These are phyloP conservation scores for Lathamus discolor DNA, from an alignment of 2,113 vertebrate species.

Conservation along the genomic window DNA sequence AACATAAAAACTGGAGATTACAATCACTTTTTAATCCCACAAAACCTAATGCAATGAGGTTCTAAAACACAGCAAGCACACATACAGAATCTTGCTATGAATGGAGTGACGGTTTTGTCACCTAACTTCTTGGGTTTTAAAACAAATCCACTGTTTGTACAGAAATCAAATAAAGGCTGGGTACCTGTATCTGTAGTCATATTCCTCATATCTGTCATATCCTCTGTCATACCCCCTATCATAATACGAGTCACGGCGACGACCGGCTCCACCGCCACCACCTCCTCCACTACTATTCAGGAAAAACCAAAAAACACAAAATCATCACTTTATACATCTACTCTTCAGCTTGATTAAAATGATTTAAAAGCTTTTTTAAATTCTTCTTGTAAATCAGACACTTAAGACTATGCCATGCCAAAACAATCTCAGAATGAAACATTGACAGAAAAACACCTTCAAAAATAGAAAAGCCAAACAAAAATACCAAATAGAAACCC, in stretches of 20 bases:
- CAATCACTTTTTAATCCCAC: background rate
- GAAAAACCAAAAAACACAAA: background rate
- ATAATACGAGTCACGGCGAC: constrained; percentile 85
- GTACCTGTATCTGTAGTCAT: constrained; percentile 90
- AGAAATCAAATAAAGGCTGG: background rate
- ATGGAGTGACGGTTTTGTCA: accelerated
- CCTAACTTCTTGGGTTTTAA: background rate
- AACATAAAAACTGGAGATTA: background rate
- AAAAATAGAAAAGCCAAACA: background rate
- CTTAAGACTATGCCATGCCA: background rate
- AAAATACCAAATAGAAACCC: background rate
- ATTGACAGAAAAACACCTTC: background rate
- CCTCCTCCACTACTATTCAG: constrained; percentile 74
- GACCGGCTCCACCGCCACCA: constrained; percentile 77
- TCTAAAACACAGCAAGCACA: background rate
- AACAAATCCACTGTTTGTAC: background rate
- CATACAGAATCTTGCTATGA: background rate
- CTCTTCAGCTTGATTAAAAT: background rate
- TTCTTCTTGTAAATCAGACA: background rate
- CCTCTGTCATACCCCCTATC: constrained; percentile 86
- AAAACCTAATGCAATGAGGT: background rate
- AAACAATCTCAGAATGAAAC: background rate
- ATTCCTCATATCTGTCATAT: constrained; percentile 91
- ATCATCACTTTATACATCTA: background rate
- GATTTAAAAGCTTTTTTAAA: background rate